Base-by-base conservation (phyloP, 2,888 invertebrate species). In the Dendrolimus houi region DNA sequence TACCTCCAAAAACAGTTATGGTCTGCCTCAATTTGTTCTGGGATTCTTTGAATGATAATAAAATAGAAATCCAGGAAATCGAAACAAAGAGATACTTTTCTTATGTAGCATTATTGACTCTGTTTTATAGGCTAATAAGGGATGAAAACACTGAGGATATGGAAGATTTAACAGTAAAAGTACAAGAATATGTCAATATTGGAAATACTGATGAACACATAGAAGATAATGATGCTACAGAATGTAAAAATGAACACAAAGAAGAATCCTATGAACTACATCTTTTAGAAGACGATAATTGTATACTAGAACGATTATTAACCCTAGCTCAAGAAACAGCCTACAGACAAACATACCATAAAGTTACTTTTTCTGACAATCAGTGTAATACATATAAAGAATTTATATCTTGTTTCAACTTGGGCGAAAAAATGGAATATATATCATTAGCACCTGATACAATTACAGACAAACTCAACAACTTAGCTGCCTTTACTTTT, bases 231-330 rank as follows among this genome's bases (percentile, higher is more conserved):
- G 60, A 58, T 52, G 52, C 59, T 41, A 58, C 63, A 14, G 54
- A 60, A 54, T 59, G 59, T 52, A 62, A 62, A 55, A 62, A 67
- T 8, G 58, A 61, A 67, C 74, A 58, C 57, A 69, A 59, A 55
- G 56, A 59, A 9, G 57, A 66, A 1, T 29, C 13, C 7, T 56
- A 55, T 29, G 66, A 66, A 54, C 87, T 86, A 63, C 79, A 81
- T 62, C 83, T 92, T 41, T 83, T 92, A 56, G 87, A 89, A 65
- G 92, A 92, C 67, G 92, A 94, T 71, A 90, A 92, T 70, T 91
- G 91, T 59, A 93, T 93, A 62, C 86, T 95, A 55, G 93, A 94
- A 77, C 92, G 93, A 68, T 77, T 95, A 55, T 77, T 94, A 52
- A 92, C 93, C 68, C 81, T 94, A 60, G 89, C 92, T 9, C 89